These are phyloP conservation scores for Pseudochaenichthys georgianus DNA, from an alignment of 2,797 vertebrate species.

Conservation along the genomic window DNA sequence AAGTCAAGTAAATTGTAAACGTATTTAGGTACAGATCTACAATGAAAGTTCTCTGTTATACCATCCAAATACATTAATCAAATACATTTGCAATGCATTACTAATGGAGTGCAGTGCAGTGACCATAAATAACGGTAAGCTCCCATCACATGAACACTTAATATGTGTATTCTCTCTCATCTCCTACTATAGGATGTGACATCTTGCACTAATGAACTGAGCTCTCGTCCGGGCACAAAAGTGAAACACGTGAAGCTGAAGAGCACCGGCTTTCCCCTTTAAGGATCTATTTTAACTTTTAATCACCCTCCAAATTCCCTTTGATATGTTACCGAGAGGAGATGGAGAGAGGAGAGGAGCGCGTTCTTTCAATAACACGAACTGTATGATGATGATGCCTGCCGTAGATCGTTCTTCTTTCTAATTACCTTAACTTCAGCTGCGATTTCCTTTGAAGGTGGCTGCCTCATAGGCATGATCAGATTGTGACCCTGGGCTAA, in stretches of 20 bases:
- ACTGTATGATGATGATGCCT: slow-evolving; percentile 64
- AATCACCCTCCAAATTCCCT: slow-evolving; percentile 82
- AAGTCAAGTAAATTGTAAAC: neutral
- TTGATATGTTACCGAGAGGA: slow-evolving; percentile 70
- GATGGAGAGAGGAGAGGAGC: slow-evolving; percentile 62
- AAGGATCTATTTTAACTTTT: slow-evolving; percentile 77
- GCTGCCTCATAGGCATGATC: slow-evolving; percentile 66
- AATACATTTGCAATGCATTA: neutral
- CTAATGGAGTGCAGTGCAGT: neutral
- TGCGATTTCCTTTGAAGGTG: slow-evolving; percentile 76
- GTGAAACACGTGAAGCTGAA: slow-evolving; percentile 31
- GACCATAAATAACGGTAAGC: slow-evolving; percentile 20
- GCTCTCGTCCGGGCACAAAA: slow-evolving; percentile 12
- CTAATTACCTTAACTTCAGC: slow-evolving; percentile 83
- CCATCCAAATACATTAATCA: neutral
- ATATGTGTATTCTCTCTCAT: neutral
- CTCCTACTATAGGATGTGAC: neutral
- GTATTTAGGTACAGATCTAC: neutral
- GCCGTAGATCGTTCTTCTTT: slow-evolving; percentile 67
- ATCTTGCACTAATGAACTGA: slow-evolving; percentile 28
- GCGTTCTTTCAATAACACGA: slow-evolving; percentile 51
- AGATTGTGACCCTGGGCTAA: slow-evolving; percentile 64
- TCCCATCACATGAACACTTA: slow-evolving; percentile 1
- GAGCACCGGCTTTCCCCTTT: slow-evolving; percentile 49
- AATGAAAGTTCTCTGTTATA: neutral